A percentile compares a stretch with the other conserved stretches of the same genome.
These are phyloP conservation scores for Meghimatium bilineatum DNA, from an alignment of 2,888 invertebrate genomes.

Conservation along the genomic window DNA sequence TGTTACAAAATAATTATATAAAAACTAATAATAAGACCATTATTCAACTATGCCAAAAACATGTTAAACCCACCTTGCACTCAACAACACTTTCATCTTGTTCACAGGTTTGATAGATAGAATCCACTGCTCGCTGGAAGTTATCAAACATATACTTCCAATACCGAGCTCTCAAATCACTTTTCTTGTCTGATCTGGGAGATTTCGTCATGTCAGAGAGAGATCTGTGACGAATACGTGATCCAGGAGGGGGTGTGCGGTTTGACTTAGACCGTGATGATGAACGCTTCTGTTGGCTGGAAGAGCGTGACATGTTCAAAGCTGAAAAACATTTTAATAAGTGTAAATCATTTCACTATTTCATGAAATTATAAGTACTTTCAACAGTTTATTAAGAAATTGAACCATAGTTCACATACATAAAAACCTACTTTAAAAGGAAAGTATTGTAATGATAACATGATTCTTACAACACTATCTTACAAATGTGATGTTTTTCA, in stretches of 20 bases:
- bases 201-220: constrained; percentile 64
- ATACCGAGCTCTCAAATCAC: constrained; percentile 90
- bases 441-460: no score
- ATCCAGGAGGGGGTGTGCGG: constrained; percentile 50
- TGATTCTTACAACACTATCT: no score
- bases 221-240: constrained; percentile 44
- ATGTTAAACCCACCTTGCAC: constrained; percentile 81
- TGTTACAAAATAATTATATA: no score
- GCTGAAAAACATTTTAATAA: constrained; percentile 1
- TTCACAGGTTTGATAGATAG: constrained; percentile 96
- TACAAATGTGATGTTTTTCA: no score
- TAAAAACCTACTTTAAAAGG: no score
- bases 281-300: constrained; percentile 48
- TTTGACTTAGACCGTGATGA: constrained; percentile 45
- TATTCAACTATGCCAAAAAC: no score
- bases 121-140: constrained; percentile 92
- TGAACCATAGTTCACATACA: no score
- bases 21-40: no score
- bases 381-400: no score
- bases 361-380: no score
- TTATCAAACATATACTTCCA: constrained; percentile 98
- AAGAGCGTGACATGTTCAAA: constrained; percentile 26
- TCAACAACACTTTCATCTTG: constrained; percentile 94
- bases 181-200: constrained; percentile 69
- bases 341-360: not conserved